These are phyloP conservation scores for Carduelis carduelis DNA, from an alignment of 2,797 vertebrate species.

Conservation along the genomic window DNA sequence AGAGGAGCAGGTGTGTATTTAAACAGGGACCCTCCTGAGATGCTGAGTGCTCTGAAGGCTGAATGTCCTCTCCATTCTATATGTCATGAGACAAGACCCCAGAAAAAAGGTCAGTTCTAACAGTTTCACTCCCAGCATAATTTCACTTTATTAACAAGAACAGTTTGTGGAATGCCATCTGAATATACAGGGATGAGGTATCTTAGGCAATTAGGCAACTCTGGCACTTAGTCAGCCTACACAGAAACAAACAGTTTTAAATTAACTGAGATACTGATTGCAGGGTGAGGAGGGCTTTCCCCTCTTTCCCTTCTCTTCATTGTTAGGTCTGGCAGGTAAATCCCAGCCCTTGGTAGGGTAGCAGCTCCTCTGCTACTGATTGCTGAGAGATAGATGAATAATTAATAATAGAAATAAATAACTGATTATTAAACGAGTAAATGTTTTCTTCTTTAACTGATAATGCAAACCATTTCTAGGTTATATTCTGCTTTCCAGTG, in stretches of 20 bases:
- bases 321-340: not conserved
- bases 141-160: not conserved
- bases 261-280: not conserved
- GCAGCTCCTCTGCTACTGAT: not conserved
- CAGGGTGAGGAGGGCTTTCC: not conserved
- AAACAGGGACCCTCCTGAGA: not conserved
- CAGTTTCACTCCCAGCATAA: not conserved
- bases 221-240: not conserved
- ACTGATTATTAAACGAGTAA: slow-evolving; percentile 65
- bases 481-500: slow-evolving; percentile 34
- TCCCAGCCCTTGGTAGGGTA: not conserved
- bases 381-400: slow-evolving; percentile 47
- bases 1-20: not conserved
- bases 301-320: not conserved
- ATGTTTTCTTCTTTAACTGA: slow-evolving; percentile 59
- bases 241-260: not conserved
- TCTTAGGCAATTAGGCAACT: not conserved
- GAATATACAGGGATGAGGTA: not conserved
- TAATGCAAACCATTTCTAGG: slow-evolving; percentile 49
- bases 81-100: not conserved
- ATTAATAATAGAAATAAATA: slow-evolving; percentile 66
- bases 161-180: not conserved
- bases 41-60: not conserved
- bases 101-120: not conserved
- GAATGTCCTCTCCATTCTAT: not conserved